A percentile compares a stretch with the other conserved stretches of the same genome.
Conservation (phyloP, 2,888 invertebrate genomes). For the Ennomos fuscantarius region DNA sequence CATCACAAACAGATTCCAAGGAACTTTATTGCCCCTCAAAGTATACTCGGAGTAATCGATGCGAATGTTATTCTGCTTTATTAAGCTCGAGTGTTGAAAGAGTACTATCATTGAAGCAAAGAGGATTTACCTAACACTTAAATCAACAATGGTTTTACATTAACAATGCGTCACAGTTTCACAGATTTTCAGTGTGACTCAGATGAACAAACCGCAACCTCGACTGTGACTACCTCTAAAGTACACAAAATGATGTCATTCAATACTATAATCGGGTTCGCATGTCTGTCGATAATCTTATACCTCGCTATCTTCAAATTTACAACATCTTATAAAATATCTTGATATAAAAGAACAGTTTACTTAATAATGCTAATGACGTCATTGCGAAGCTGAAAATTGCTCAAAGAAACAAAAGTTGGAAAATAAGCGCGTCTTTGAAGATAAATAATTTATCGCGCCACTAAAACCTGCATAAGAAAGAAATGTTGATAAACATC, state of each 20-base stretch:
- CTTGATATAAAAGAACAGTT: conserved; percentile 59
- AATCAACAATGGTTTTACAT: conserved; percentile 40
- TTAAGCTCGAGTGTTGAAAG: conserved; percentile 28
- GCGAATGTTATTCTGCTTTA: conserved; percentile 24
- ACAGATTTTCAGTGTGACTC: conserved; percentile 66
- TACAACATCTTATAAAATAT: conserved; percentile 45
- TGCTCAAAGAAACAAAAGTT: conserved; percentile 76
- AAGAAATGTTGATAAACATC: conserved; percentile 85
- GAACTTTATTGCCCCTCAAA: conserved; percentile 32
- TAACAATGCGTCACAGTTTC: conserved; percentile 59
- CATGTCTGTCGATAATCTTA: conserved; percentile 65
- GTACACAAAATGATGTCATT: conserved; percentile 66
- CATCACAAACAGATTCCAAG: conserved; percentile 46
- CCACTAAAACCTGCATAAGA: conserved; percentile 84
- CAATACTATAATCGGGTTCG: conserved; percentile 55
- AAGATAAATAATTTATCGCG: conserved; percentile 83
- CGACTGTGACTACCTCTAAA: conserved; percentile 50
- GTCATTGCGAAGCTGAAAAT: conserved; percentile 51
- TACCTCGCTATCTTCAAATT: conserved; percentile 57
- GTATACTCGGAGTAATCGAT: conserved; percentile 24
- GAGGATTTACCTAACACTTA: conserved; percentile 35
- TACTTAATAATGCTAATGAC: conserved; percentile 68
- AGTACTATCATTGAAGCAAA: conserved; percentile 23
- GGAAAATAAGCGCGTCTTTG: conserved; percentile 81
- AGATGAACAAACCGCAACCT: conserved; percentile 57